Evolutionary conservation across 2,113 vertebrate species (phyloP).

Genomic region (Ancistrus triradiatus): DNA sequence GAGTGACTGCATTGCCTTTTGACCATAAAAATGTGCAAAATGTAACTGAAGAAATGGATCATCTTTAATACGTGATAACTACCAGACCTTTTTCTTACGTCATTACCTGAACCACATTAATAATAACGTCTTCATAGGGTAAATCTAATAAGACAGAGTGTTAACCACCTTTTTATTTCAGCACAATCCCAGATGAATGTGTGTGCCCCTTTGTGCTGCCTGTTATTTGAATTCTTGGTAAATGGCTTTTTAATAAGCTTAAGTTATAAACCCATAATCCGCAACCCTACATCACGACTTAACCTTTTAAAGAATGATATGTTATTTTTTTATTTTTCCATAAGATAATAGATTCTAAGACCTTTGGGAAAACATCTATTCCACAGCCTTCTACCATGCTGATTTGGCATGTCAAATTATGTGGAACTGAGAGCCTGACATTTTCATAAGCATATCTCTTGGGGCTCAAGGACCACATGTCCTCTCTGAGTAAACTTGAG

Average conservation of each 20-base stretch:
- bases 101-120: no score
- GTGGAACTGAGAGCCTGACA: conserved; percentile 26
- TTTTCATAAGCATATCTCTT: conserved; percentile 30
- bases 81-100: no score
- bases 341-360: not conserved
- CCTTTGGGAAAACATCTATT: conserved; percentile 17
- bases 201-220: conserved; percentile 2
- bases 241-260: conserved; percentile 28
- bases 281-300: conserved; percentile 28
- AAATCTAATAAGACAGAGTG: conserved; percentile 5
- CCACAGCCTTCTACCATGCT: conserved; percentile 4
- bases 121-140: not conserved
- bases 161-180: not conserved
- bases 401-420: conserved; percentile 24
- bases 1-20: no score
- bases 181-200: not conserved
- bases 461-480: not conserved
- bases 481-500: conserved; percentile 7
- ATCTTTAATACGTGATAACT: no score
- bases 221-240: conserved; percentile 34
- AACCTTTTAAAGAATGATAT: conserved; percentile 30
- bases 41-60: no score
- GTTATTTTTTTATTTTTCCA: no score
- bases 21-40: no score
- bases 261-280: conserved; percentile 29